These are phyloP conservation scores for Lasaia peninsularis DNA, from an alignment of 1,140 invertebrate genomes.

Conservation along the genomic window DNA sequence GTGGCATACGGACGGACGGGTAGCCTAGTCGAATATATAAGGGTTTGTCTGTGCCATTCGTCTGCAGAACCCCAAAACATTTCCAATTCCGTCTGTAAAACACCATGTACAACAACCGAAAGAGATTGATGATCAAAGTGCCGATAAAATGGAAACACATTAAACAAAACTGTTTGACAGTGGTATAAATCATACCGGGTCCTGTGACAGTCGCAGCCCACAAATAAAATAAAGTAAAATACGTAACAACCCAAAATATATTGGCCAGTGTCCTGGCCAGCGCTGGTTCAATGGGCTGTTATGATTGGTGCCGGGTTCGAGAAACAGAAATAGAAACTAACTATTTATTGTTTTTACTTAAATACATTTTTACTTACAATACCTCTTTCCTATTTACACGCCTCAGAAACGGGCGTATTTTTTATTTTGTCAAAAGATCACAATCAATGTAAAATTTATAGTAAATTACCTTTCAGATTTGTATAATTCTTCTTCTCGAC, in stretches of 20 bases:
- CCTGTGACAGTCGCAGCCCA: background rate
- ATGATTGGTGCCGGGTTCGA: background rate
- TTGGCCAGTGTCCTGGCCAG: background rate
- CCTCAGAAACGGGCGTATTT: too few relatives aligned
- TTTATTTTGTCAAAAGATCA: too few relatives aligned
- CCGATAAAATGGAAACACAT: background rate
- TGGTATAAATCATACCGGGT: background rate
- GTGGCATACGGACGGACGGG: too few relatives aligned
- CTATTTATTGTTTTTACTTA: background rate
- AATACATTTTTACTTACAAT: too few relatives aligned
- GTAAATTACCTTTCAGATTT: too few relatives aligned
- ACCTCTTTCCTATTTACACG: too few relatives aligned
- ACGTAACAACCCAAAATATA: background rate
- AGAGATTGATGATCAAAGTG: constrained; percentile 2
- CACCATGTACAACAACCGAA: background rate
- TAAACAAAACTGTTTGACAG: constrained; percentile 7
- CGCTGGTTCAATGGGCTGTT: background rate
- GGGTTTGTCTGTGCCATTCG: too few relatives aligned
- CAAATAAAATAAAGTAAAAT: background rate
- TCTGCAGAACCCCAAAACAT: too few relatives aligned
- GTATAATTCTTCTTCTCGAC: too few relatives aligned
- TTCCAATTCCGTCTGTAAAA: background rate
- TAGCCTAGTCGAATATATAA: too few relatives aligned
- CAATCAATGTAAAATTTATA: too few relatives aligned
- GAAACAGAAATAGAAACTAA: background rate